Evolutionary conservation across 2,797 vertebrate genomes (phyloP).

Genomic region (Coregonus sp.): DNA sequence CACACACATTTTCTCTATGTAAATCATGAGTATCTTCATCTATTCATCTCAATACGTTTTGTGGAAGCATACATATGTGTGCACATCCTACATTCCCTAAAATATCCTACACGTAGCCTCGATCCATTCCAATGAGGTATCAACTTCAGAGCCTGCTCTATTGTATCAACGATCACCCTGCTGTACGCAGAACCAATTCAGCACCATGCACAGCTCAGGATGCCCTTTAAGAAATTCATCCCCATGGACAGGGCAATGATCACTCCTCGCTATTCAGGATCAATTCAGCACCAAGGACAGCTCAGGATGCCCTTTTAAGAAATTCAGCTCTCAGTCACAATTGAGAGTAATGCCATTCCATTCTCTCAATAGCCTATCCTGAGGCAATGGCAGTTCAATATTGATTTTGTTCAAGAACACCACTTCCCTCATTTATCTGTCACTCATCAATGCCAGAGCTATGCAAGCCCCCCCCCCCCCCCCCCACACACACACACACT

Average conservation of each 20-base stretch:
- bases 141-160: not conserved
- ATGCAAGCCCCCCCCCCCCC: not conserved
- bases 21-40: no score
- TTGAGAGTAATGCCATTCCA: not conserved
- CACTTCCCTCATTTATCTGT: constrained; percentile 22
- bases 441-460: constrained; percentile 5
- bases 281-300: constrained; percentile 18
- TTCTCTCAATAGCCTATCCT: not conserved
- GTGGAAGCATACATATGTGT: no score
- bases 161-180: not conserved
- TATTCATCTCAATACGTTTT: no score
- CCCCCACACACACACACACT: not conserved
- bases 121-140: not conserved
- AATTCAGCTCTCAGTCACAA: not conserved
- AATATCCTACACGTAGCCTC: no score
- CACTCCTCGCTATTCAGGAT: not conserved
- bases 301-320: not conserved
- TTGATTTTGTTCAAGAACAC: constrained; percentile 22
- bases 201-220: constrained; percentile 5
- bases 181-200: constrained; percentile 9
- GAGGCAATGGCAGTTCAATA: constrained; percentile 12
- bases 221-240: not conserved
- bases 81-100: no score
- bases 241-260: not conserved
- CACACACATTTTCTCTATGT: no score